Evolutionary conservation across 2,113 vertebrate genomes (phyloP).

Genomic region (Rhinogobius similis): DNA sequence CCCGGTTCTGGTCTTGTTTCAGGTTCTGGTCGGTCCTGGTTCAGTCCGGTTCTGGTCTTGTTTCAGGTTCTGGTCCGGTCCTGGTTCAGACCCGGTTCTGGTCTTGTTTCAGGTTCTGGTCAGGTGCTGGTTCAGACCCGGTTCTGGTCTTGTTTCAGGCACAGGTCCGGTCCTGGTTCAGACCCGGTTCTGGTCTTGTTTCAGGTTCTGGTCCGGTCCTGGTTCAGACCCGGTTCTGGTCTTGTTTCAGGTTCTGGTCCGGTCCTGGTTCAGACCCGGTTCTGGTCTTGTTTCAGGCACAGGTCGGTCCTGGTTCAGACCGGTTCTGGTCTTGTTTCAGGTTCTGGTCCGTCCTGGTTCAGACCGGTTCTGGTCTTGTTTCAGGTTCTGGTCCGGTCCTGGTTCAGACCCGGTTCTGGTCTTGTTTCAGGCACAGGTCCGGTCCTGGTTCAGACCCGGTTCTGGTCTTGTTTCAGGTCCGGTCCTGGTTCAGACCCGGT

Average conservation of each 20-base stretch:
- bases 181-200: slow-evolving; percentile 25
- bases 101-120: background rate
- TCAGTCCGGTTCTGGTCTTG: slow-evolving; percentile 24
- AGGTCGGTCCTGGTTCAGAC: no score
- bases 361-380: no score
- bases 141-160: slow-evolving; percentile 71
- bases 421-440: no score
- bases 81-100: slow-evolving; percentile 49
- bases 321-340: no score
- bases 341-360: no score
- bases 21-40: no score
- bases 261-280: slow-evolving; percentile 70
- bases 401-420: no score
- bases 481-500: slow-evolving; percentile 7
- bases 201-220: no score
- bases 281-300: slow-evolving; percentile 4
- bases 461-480: slow-evolving; percentile 7
- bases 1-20: slow-evolving; percentile 25
- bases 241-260: slow-evolving; percentile 84
- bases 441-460: slow-evolving; percentile 18
- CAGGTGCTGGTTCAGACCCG: background rate
- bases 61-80: slow-evolving; percentile 88
- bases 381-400: no score
- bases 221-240: slow-evolving; percentile 21
- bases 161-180: slow-evolving; percentile 84